These are phyloP conservation scores for Gymnocheta viridis DNA, from an alignment of 2,888 invertebrate genomes.

Conservation along the genomic window DNA sequence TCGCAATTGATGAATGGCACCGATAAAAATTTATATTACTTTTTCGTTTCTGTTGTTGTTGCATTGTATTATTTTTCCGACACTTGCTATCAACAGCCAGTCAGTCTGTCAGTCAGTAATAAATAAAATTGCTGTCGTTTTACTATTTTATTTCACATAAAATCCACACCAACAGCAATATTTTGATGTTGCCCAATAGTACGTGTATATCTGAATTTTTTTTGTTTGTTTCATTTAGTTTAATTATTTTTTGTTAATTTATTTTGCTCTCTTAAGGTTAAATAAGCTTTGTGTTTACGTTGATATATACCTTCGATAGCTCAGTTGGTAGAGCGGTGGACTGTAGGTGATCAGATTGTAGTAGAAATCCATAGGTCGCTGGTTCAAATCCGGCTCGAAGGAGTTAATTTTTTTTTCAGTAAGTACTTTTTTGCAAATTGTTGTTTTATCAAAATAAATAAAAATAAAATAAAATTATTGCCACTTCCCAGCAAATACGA, in stretches of 20 bases:
- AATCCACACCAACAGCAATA: neutral
- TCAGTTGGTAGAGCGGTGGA: slow-evolving; percentile 81
- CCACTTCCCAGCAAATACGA: too few relatives aligned
- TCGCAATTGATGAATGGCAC: slow-evolving; percentile 67
- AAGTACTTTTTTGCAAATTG: neutral
- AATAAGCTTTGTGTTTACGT: neutral
- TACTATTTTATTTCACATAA: slow-evolving; percentile 39
- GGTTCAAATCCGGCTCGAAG: slow-evolving; percentile 80
- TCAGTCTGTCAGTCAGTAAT: slow-evolving; percentile 7
- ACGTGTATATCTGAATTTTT: neutral
- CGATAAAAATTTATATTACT: slow-evolving; percentile 56
- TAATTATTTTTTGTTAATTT: neutral
- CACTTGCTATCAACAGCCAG: slow-evolving; percentile 55
- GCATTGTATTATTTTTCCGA: slow-evolving; percentile 18
- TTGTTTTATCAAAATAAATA: neutral
- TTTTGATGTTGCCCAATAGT: neutral
- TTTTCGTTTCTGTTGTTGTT: slow-evolving; percentile 32
- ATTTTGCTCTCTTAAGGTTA: neutral
- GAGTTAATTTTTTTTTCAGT: slow-evolving; percentile 59
- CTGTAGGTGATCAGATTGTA: slow-evolving; percentile 73
- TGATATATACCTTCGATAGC: slow-evolving; percentile 77
- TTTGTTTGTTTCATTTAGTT: slow-evolving; percentile 5
- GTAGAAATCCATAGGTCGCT: slow-evolving; percentile 78
- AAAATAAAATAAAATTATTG: too few relatives aligned
- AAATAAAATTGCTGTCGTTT: slow-evolving; percentile 26